Conservation (phyloP, 2,113 vertebrate species). For the Vombatus ursinus region DNA sequence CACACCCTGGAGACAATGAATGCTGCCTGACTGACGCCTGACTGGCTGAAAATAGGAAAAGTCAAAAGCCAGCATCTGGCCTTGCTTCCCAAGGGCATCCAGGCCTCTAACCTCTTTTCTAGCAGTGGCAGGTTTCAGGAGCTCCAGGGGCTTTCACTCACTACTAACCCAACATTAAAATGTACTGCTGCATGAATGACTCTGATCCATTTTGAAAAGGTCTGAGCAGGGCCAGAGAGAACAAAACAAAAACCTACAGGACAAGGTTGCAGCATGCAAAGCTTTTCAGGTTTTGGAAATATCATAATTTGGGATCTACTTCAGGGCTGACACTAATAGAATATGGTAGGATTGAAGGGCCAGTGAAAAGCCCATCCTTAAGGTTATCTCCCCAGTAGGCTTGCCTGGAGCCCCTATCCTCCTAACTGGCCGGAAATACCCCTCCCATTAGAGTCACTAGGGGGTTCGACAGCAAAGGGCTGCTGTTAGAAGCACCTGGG, state of each 20-base stretch:
- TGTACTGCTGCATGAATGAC: neutral
- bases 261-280: slow-evolving; percentile 11
- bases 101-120: slow-evolving; percentile 31
- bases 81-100: neutral
- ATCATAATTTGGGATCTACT: fast-evolving
- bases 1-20: neutral
- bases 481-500: neutral
- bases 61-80: neutral
- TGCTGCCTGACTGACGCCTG: slow-evolving; percentile 21
- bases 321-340: neutral
- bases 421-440: neutral
- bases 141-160: neutral
- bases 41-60: slow-evolving; percentile 18
- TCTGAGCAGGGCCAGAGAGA: neutral
- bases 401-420: neutral
- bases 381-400: neutral
- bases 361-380: neutral
- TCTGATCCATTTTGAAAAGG: neutral
- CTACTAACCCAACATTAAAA: slow-evolving; percentile 46
- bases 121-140: neutral
- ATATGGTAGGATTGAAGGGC: fast-evolving
- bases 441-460: neutral
- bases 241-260: neutral
- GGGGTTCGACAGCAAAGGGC: neutral
- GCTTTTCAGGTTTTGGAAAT: neutral